A percentile compares a stretch with the other conserved stretches of the same genome.
These are phyloP conservation scores for Arothron firmamentum DNA, from an alignment of 2,113 vertebrate species.

Conservation along the genomic window DNA sequence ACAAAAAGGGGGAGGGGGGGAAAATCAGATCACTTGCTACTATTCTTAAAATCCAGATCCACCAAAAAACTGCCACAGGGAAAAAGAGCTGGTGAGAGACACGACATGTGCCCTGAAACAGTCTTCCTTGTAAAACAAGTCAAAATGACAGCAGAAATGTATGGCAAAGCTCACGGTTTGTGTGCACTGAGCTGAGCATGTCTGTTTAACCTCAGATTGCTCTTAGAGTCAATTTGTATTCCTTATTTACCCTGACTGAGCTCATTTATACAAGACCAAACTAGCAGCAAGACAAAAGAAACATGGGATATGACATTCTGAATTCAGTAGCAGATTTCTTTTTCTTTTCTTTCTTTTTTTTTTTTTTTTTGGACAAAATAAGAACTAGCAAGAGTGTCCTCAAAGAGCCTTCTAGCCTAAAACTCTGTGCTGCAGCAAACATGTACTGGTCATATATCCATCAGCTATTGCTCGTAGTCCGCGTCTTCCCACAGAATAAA, in stretches of 20 bases:
- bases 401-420: conserved; percentile 38
- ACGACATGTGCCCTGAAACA: conserved; percentile 31
- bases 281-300: conserved; percentile 33
- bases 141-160: conserved; percentile 35
- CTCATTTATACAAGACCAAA: conserved; percentile 60
- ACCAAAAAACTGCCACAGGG: conserved; percentile 1
- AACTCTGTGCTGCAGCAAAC: conserved; percentile 48
- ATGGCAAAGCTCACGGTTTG: conserved; percentile 21
- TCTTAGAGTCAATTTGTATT: conserved; percentile 56
- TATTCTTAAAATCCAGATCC: background rate
- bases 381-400: conserved; percentile 63
- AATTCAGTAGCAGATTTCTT: conserved; percentile 54
- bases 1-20: no score
- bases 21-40: background rate
- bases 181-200: conserved; percentile 31
- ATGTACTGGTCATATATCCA: conserved; percentile 48
- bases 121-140: conserved; percentile 29
- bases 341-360: conserved; percentile 59
- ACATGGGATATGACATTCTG: conserved; percentile 64
- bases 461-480: conserved; percentile 43
- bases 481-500: conserved; percentile 41
- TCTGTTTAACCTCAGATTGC: conserved; percentile 42
- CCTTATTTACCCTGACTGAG: conserved; percentile 54
- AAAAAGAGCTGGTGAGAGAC: conserved; percentile 7
- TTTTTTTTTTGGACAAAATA: conserved; percentile 69